Base-by-base conservation (phyloP, 1,140 invertebrate genomes). In the Achatina immaculata region DNA sequence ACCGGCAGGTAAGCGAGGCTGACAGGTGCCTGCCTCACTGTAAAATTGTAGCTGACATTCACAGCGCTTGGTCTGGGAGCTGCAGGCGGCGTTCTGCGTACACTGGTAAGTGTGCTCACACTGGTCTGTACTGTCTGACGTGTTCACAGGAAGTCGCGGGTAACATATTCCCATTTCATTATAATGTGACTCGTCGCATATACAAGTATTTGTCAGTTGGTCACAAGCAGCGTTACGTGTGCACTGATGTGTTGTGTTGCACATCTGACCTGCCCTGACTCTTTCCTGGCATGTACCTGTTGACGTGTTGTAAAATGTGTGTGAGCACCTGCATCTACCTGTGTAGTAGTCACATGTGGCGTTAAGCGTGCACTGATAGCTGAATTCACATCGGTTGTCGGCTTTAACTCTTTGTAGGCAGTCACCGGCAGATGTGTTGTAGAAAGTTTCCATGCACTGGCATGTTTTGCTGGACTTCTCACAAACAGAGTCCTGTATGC, bases 231-330 rank as follows among this genome's bases (percentile, higher is more conserved):
- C 71, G 36, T 80, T 31, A 58, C 76, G 78, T 45, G 69, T 73
- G 62, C 81, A 82, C 65, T 82, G 77, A 3, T 73, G 45, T 1
- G 77, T 80, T n/a, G 48, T 55, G 42, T 72, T 65, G 36, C 81
- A 82, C 42, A 40, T 11, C 21, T 9, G 28, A 24, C 62, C 65
- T 16, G 58, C 24, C 31, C 34, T 62, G 6, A 43, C 40, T 43
- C 75, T 77, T 2, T 31, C 6, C 24, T 66, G 21, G 58, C 75
- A 77, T 6, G 16, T 36, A 3, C 75, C 75, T 7, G 43, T 34
- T n/a, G 58, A 66, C n/a, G 58, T 55, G 40, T 66, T 66, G 34
- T 66, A 77, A 28, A 65, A 77, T n/a, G 28, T 43, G 7, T 77
- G 34, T 28, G 31, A 9, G 55, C 81, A 82, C 42, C 42, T 6